These are phyloP conservation scores for Epizoanthus scotinus DNA, from an alignment of 92 coral and sea anemone species.

Conservation along the genomic window DNA sequence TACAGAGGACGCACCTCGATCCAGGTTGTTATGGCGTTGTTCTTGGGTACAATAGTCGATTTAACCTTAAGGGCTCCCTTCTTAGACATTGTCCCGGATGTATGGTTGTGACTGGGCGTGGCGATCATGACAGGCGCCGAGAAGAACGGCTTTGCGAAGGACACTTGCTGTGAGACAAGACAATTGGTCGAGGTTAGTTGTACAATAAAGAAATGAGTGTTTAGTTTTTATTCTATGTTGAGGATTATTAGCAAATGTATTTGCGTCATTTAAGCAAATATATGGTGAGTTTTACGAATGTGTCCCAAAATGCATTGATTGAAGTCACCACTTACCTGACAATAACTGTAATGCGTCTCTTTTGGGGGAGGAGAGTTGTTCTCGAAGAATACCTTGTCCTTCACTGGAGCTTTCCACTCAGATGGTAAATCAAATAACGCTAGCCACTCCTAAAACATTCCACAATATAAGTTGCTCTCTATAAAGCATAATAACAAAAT, in stretches of 20 bases:
- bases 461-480: too few relatives aligned
- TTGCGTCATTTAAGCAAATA: too few relatives aligned
- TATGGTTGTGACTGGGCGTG: conserved; percentile 68
- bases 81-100: conserved; percentile 24
- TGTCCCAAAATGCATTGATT: too few relatives aligned
- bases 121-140: conserved; percentile 68
- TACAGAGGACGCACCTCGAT: conserved; percentile 55
- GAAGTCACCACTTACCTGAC: conserved; percentile 51
- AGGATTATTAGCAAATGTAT: too few relatives aligned
- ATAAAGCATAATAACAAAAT: too few relatives aligned
- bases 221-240: too few relatives aligned
- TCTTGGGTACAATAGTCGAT: conserved; percentile 47
- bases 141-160: conserved; percentile 57
- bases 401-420: conserved; percentile 70
- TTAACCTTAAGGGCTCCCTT: conserved; percentile 20
- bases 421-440: conserved; percentile 65
- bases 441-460: conserved; percentile 58
- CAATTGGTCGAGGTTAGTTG: background rate
- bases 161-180: conserved; percentile 45
- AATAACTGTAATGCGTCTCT: conserved; percentile 60
- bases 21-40: conserved; percentile 83
- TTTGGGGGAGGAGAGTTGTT: conserved; percentile 54
- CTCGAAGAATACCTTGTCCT: conserved; percentile 53
- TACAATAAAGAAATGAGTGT: background rate
- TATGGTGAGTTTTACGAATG: too few relatives aligned